A percentile compares a stretch with the other conserved stretches of the same genome.
These are phyloP conservation scores for Heliconius sara DNA, from an alignment of 2,888 invertebrate species.

Conservation along the genomic window DNA sequence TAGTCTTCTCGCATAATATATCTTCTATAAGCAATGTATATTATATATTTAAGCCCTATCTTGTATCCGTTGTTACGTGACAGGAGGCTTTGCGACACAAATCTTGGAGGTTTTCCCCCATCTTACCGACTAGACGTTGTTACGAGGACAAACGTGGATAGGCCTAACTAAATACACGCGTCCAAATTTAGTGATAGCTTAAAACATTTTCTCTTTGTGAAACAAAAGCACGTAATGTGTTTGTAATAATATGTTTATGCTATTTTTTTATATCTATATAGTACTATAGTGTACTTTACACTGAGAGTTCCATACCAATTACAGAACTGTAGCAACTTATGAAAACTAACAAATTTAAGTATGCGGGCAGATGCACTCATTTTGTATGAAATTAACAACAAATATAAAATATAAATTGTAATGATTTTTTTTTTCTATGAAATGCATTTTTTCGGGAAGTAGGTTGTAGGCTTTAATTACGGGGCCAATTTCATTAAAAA, in stretches of 20 bases:
- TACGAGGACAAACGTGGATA: conserved; percentile 40
- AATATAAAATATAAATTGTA: no score
- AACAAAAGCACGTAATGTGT: background rate
- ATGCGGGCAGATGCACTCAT: no score
- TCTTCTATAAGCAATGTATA: conserved; percentile 8
- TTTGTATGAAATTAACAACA: no score
- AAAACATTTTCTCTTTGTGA: background rate
- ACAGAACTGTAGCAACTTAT: no score
- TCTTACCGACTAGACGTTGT: conserved; percentile 52
- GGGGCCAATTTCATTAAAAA: no score
- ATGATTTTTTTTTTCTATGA: no score
- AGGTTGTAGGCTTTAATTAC: no score
- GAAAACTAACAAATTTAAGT: no score
- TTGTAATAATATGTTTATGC: background rate
- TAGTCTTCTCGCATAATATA: background rate
- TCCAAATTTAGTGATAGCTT: conserved; percentile 32
- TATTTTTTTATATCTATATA: background rate
- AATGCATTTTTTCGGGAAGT: no score
- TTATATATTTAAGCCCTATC: conserved; percentile 12
- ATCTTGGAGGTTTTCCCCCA: conserved; percentile 65
- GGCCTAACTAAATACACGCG: conserved; percentile 33
- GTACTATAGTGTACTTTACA: no score
- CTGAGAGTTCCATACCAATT: no score
- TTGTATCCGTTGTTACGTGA: conserved; percentile 47
- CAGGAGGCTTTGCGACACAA: conserved; percentile 67